Conservation (phyloP, 1,140 invertebrate species). For the Diuraphis noxia region DNA sequence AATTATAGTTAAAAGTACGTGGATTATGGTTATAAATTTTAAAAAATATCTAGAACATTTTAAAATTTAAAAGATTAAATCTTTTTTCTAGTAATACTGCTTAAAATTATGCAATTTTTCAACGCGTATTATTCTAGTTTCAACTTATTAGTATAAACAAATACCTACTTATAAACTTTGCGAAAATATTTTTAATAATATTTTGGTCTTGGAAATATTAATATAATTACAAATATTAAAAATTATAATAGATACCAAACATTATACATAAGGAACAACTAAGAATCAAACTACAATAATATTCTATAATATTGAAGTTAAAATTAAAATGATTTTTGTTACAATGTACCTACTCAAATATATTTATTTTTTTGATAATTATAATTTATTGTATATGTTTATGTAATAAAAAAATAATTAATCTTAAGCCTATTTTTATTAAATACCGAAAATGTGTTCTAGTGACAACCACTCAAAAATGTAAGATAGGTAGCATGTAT, state of each 20-base stretch:
- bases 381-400: no score
- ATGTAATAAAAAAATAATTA: no score
- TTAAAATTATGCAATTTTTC: not conserved
- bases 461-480: not conserved
- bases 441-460: no score
- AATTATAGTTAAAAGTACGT: not conserved
- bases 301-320: not conserved
- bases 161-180: no score
- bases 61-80: not conserved
- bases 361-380: no score
- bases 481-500: not conserved
- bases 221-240: not conserved
- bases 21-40: not conserved
- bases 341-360: no score
- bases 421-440: no score
- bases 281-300: no score
- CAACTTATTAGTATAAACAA: no score
- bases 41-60: not conserved
- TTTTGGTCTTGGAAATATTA: no score
- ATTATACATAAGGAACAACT: no score
- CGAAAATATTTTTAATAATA: no score
- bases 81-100: not conserved
- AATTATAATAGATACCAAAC: not conserved
- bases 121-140: not conserved
- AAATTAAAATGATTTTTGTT: not conserved